These are phyloP conservation scores for Haemorhous mexicanus DNA, from an alignment of 2,113 vertebrate species.

Conservation along the genomic window DNA sequence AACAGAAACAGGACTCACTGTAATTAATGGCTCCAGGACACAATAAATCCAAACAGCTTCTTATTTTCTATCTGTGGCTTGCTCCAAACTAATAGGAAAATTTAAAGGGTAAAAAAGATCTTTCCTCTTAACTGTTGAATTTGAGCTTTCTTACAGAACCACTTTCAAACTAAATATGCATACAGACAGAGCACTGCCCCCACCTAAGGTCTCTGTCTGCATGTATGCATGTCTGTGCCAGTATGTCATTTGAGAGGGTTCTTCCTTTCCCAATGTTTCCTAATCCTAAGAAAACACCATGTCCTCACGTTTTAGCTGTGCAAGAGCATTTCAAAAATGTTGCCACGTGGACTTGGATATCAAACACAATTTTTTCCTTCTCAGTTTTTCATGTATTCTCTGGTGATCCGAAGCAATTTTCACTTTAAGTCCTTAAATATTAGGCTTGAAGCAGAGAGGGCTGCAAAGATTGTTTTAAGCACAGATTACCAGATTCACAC, in stretches of 20 bases:
- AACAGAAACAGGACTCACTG: constrained; percentile 64
- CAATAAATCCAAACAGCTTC: constrained; percentile 41
- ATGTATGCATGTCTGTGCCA: background rate
- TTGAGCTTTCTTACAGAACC: background rate
- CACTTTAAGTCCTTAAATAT: background rate
- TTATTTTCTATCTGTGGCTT: background rate
- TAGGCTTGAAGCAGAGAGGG: background rate
- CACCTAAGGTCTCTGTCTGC: background rate
- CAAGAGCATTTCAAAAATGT: background rate
- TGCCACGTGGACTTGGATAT: background rate
- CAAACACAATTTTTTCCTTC: background rate
- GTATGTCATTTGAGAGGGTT: constrained; percentile 23
- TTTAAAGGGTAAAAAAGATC: background rate
- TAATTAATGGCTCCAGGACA: constrained; percentile 75
- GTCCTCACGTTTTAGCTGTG: background rate
- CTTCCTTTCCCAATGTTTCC: constrained; percentile 27
- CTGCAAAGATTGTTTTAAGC: background rate
- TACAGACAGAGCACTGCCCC: background rate
- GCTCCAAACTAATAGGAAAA: constrained; percentile 13
- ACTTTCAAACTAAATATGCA: background rate
- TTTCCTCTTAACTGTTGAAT: background rate
- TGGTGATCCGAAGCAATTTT: background rate
- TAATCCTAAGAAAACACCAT: constrained; percentile 36
- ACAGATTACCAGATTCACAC: background rate
- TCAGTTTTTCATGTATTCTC: background rate